These are phyloP conservation scores for Andrena minutula DNA, from an alignment of 2,888 invertebrate genomes.

Conservation along the genomic window DNA sequence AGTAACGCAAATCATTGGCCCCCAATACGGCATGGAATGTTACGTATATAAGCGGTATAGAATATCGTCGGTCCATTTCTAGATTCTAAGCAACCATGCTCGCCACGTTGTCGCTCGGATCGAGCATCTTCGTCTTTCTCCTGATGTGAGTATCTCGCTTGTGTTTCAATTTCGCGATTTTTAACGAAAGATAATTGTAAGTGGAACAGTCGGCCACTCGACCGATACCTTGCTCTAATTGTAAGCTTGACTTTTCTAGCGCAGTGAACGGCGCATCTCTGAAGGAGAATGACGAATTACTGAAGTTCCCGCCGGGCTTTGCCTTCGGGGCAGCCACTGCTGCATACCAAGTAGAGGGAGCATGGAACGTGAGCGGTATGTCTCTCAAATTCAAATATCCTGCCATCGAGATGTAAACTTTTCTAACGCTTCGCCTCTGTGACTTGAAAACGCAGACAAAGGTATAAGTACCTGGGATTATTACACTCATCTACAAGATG, in stretches of 20 bases:
- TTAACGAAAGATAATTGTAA: too few species aligned
- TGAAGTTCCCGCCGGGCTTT: constrained; percentile 71
- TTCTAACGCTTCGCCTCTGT: constrained; percentile 5
- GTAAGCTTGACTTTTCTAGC: constrained; percentile 43
- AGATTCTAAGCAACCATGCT: constrained; percentile 8
- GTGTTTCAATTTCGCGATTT: too few species aligned
- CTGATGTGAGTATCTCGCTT: constrained; percentile 22
- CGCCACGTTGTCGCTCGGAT: neutral
- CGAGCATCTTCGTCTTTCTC: constrained; percentile 7
- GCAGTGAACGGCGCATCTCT: constrained; percentile 24
- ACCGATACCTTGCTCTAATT: constrained; percentile 7
- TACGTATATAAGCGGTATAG: constrained; percentile 15
- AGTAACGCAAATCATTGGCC: neutral
- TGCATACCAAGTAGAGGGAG: constrained; percentile 88
- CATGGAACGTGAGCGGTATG: constrained; percentile 88
- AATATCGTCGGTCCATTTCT: neutral
- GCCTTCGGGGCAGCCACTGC: constrained; percentile 84
- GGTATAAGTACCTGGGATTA: constrained; percentile 88
- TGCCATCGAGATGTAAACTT: constrained; percentile 15
- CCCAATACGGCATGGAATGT: neutral
- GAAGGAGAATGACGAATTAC: constrained; percentile 33
- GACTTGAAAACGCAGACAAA: constrained; percentile 86
- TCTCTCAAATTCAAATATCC: constrained; percentile 46
- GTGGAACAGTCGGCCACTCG: neutral
- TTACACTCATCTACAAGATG: constrained; percentile 86